These are phyloP conservation scores for Erethizon dorsatum DNA, from an alignment of 2,797 vertebrate species.

Conservation along the genomic window DNA sequence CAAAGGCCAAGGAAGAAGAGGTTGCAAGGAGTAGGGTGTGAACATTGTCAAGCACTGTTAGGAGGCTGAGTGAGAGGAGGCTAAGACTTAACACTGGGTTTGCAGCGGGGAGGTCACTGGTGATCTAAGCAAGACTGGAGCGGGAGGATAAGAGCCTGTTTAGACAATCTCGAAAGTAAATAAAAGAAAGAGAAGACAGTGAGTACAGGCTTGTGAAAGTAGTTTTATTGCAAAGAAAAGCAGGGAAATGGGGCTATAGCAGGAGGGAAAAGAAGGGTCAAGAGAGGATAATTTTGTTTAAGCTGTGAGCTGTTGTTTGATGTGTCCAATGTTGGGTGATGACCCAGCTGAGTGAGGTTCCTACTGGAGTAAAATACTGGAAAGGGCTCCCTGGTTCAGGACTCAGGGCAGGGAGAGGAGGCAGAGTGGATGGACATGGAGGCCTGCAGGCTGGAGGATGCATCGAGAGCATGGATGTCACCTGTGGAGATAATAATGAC, in stretches of 20 bases:
- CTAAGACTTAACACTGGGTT: not conserved
- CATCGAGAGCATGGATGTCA: not conserved
- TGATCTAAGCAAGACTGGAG: not conserved
- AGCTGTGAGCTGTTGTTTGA: not conserved
- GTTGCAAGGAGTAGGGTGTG: not conserved
- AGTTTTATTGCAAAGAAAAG: slow-evolving; percentile 30
- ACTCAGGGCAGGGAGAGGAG: not conserved
- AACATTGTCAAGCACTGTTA: not conserved
- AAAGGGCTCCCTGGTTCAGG: not conserved
- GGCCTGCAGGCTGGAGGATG: not conserved
- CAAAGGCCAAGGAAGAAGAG: not conserved
- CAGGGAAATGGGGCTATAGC: not conserved
- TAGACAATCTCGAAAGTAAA: not conserved
- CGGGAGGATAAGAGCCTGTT: not conserved
- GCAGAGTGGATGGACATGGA: fast-evolving
- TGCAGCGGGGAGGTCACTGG: not conserved
- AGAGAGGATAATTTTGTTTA: not conserved
- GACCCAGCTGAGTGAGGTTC: not conserved
- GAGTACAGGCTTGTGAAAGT: not conserved
- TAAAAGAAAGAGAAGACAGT: not conserved
- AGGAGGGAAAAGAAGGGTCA: not conserved
- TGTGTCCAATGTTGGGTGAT: not conserved
- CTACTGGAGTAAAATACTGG: not conserved
- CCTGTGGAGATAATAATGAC: not conserved
- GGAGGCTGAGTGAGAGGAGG: not conserved